Base-by-base conservation (phyloP, 2,888 invertebrate species). In the Philonicus albiceps region DNA sequence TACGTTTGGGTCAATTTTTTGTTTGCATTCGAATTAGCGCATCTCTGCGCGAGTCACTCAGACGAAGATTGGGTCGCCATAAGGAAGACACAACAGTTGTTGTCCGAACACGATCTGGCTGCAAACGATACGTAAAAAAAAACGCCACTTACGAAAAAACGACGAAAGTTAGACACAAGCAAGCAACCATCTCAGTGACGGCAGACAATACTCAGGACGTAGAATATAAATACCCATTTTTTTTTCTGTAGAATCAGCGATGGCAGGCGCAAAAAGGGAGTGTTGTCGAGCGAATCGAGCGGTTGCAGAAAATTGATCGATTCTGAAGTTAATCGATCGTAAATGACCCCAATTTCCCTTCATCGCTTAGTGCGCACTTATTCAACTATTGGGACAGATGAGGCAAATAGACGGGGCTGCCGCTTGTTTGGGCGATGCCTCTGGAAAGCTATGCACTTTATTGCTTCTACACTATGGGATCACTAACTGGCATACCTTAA, bases 281-380 rank as follows among this genome's bases (percentile, higher is more conserved):
- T 11, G 27, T 30, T 27, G 27, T 80, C 49, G 30, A 80, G 49
- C 78, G 49, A 30, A 49, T 80, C 78, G 49, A 53, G 27, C 49
- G 78, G 30, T 80, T 31, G 64, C 83, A 83, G 83, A 64, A 85
- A 85, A 85, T 85, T 85, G 85, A 85, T 74, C 85, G 85, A 85
- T 85, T 85, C 40, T 19, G 19, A 85, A 85, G 85, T 85, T 85
- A 85, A 85, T 85, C 74, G 75, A 85, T 85, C 85, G 85, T 85
- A 75, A 85, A 85, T 75, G 85, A 85, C 74, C 85, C 19, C 37
- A 85, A 85, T 83, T 81, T 83, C 83, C 43, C 80, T 53, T 80
- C 31, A 16, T 80, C 80, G 6, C 55, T n/a, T 80, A 80, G 6
- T 49, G 80, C 80, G 27, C 16, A 7, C 49, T 27, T 76, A 49